Evolutionary conservation across 1,140 invertebrate genomes (phyloP).

Genomic region (Ylistrum balloti): DNA sequence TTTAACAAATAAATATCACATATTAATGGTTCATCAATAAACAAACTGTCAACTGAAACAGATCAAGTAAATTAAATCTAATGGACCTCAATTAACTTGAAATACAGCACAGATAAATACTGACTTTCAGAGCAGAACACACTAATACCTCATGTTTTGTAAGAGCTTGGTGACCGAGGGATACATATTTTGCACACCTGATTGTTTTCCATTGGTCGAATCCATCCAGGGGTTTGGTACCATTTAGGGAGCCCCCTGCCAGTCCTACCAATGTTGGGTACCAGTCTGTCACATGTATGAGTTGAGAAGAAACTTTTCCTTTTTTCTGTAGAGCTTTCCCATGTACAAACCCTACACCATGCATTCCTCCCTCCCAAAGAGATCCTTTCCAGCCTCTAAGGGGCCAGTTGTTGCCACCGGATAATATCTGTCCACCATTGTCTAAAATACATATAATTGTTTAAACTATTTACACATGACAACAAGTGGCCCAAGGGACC

Average conservation of each 20-base stretch:
- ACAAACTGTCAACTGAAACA: no score
- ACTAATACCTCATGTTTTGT: no score
- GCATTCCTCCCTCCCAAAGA: constrained; percentile 83
- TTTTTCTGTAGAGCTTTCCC: constrained; percentile 64
- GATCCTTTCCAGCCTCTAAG: constrained; percentile 83
- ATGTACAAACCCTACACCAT: constrained; percentile 73
- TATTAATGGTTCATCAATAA: no score
- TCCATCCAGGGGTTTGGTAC: constrained; percentile 75
- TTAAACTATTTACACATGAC: no score
- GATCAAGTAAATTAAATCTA: no score
- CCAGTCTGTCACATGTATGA: constrained; percentile 77
- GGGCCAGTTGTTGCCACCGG: constrained; percentile 83
- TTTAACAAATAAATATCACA: no score
- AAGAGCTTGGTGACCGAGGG: no score
- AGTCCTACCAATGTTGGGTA: constrained; percentile 73
- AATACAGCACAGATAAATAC: no score
- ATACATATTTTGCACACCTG: constrained; percentile 63
- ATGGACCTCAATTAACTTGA: no score
- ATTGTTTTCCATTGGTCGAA: constrained; percentile 76
- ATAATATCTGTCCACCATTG: constrained; percentile 81
- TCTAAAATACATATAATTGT: constrained; percentile 62
- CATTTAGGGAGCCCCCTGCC: constrained; percentile 72
- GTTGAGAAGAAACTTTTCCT: constrained; percentile 62
- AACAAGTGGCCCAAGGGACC: no score
- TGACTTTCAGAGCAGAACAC: no score